Base-by-base conservation (phyloP, 1,140 invertebrate species). In the Chironomus striatipennis region DNA sequence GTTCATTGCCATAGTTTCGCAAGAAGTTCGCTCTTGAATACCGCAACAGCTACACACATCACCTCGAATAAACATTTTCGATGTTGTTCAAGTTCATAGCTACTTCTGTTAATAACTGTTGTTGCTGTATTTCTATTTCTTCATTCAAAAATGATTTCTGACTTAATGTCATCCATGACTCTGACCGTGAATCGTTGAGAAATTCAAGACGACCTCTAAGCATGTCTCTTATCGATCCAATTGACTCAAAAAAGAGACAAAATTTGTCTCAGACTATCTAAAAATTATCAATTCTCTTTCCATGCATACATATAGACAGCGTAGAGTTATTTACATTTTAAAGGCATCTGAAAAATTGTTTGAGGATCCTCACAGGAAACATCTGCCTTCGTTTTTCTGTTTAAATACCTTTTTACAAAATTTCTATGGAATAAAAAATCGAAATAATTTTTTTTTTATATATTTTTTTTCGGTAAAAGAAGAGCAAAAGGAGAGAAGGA, bases 21-120 rank as follows among this genome's bases (percentile, higher is more conserved):
- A 57, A 57, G 47, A 57, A 1, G 5, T n/a, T 57, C 47, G 47
- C 47, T 57, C 47, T 57, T 57, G 47, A 57, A 57, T 57, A 57
- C 24, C 24, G 24, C 24, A 34, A 34, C 24, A 57, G 24, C 24
- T 2, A 34, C 24, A 57, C 43, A 47, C 9, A 57, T 57, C 47
- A 57, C 47, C 47, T 57, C 47, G 47, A 57, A 57, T 4, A 57
- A 12, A 57, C 5, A n/a, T 57, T 57, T 57, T 57, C n/a, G 47
- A 57, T 57, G 47, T 57, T 57, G 47, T 57, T 57, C 47, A 57
- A 57, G 47, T 57, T 57, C 47, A 57, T n/a, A 57, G n/a, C n/a
- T n/a, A n/a, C 24, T 34, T 34, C 24, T 34, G 24, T 34, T 34
- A 34, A 34, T 34, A 34, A 34, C 24, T 34, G 24, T 34, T 34